These are phyloP conservation scores for Lithobates sylvaticus DNA, from an alignment of 2,797 vertebrate genomes.

Conservation along the genomic window DNA sequence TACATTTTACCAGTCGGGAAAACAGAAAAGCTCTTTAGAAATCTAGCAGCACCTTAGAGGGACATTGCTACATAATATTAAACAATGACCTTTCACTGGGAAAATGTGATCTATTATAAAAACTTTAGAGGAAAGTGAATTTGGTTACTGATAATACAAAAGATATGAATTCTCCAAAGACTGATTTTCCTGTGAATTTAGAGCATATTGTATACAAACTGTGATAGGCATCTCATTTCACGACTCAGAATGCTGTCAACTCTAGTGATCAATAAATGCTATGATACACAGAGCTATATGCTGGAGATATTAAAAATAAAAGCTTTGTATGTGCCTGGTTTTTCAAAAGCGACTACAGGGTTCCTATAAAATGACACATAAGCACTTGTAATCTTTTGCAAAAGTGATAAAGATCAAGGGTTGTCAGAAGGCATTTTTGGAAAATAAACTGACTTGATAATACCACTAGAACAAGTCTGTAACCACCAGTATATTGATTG, in stretches of 20 bases:
- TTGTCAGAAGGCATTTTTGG: conserved; percentile 40
- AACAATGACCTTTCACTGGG: conserved; percentile 31
- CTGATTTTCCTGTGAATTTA: conserved; percentile 47
- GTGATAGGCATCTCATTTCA: conserved; percentile 55
- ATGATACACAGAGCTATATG: conserved; percentile 50
- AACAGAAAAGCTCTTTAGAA: too few species aligned
- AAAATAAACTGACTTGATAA: conserved; percentile 57
- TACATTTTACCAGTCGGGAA: too few species aligned
- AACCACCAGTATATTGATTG: conserved; percentile 19
- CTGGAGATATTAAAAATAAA: conserved; percentile 61
- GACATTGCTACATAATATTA: conserved; percentile 3
- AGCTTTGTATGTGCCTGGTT: conserved; percentile 57
- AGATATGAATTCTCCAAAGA: conserved; percentile 51
- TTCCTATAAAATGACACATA: conserved; percentile 55
- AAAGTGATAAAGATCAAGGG: conserved; percentile 57
- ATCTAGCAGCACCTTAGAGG: too few species aligned
- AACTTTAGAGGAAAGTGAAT: conserved; percentile 37
- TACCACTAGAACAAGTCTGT: conserved; percentile 26
- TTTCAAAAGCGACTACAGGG: conserved; percentile 50
- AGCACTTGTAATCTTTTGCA: conserved; percentile 55
- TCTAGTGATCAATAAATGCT: conserved; percentile 60
- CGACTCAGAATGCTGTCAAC: conserved; percentile 47
- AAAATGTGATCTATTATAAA: conserved; percentile 22
- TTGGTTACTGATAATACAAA: conserved; percentile 39
- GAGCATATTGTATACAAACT: conserved; percentile 50